phyloP scores from a whole-genome alignment of 2,797 vertebrate genomes.

The Paramormyrops hopkinsi region DNA sequence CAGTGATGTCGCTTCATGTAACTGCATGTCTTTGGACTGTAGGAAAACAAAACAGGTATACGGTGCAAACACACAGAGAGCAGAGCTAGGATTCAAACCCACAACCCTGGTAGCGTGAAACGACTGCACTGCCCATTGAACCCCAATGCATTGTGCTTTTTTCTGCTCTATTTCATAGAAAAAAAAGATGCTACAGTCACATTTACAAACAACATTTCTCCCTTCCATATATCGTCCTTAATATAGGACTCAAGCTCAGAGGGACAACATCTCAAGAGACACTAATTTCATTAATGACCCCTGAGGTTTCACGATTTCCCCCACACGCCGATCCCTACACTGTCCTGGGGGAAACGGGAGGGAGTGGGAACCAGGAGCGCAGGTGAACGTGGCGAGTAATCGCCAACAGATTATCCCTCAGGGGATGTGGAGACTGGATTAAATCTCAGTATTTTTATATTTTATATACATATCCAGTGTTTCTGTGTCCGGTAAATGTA shows the following conservation, averaged over 20 bases:
- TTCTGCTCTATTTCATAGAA: neutral
- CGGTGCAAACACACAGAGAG: neutral
- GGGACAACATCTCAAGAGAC: neutral
- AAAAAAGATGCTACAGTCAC: neutral
- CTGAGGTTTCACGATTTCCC: neutral
- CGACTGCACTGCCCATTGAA: neutral
- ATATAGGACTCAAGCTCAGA: neutral
- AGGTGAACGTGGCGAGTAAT: neutral
- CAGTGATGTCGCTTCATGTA: neutral
- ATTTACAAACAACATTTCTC: neutral
- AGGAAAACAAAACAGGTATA: neutral
- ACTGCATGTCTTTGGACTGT: neutral
- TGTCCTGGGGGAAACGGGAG: neutral
- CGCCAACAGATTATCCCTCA: neutral
- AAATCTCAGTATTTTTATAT: neutral
- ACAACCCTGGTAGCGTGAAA: neutral
- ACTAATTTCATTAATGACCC: conserved; percentile 18
- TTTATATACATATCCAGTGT: neutral
- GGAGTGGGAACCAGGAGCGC: neutral
- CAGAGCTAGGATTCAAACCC: neutral
- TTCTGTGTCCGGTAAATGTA: neutral
- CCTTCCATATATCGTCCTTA: neutral
- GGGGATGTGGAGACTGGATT: neutral
- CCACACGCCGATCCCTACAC: neutral
- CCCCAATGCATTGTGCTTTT: neutral